phyloP scores from a whole-genome alignment of 1,140 invertebrate genomes.

The Apocrypta bakeri region DNA sequence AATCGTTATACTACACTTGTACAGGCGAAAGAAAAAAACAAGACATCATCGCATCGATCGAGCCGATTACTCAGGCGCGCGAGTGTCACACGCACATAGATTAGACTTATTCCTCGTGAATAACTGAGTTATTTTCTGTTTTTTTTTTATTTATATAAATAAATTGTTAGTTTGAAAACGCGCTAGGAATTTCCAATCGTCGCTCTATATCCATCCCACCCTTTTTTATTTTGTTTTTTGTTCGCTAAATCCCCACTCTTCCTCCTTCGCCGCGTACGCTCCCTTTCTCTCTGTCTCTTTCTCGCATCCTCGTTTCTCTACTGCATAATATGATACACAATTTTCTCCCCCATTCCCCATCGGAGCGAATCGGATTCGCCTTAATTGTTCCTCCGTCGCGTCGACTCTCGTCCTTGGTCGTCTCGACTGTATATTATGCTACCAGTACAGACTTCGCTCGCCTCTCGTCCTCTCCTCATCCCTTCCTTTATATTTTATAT shows the following conservation, averaged over 20 bases:
- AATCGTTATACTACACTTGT: constrained; percentile 16
- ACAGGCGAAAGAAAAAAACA: constrained; percentile 30
- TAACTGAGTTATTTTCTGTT: constrained; percentile 63
- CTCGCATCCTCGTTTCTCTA: background rate
- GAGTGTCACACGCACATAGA: constrained; percentile 65
- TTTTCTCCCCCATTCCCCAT: background rate
- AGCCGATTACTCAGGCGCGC: constrained; percentile 56
- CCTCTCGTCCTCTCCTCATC: background rate
- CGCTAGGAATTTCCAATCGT: constrained; percentile 55
- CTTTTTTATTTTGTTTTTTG: background rate
- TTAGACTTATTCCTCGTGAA: constrained; percentile 66
- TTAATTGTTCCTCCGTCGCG: constrained; percentile 22
- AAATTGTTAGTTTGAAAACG: constrained; percentile 66
- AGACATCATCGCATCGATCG: constrained; percentile 54
- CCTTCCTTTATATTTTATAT: constrained; percentile 22
- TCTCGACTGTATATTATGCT: constrained; percentile 5
- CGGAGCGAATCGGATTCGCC: constrained; percentile 36
- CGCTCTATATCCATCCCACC: constrained; percentile 35
- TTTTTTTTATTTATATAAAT: constrained; percentile 64
- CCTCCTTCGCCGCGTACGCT: background rate
- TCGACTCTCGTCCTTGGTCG: background rate
- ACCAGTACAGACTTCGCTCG: constrained; percentile 9
- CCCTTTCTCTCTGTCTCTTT: background rate
- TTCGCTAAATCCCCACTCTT: constrained; percentile 26
- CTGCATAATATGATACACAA: constrained; percentile 41